phyloP scores from a whole-genome alignment of 35 echinoderm and acorn worm species.

The Apostichopus japonicus region DNA sequence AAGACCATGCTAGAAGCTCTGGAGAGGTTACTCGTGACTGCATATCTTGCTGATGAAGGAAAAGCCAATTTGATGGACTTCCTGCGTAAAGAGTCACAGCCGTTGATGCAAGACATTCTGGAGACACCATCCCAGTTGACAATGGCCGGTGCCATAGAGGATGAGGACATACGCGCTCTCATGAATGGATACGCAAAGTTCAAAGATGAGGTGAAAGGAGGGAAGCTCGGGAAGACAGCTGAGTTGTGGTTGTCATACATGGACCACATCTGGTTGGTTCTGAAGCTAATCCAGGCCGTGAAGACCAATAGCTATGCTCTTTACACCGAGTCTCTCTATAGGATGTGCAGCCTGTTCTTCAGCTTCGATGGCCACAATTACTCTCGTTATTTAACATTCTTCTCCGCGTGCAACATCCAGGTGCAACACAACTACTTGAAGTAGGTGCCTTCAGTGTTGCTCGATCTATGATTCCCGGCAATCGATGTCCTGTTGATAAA shows the following conservation, averaged over 20 bases:
- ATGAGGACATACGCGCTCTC: not conserved
- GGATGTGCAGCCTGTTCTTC: constrained; percentile 77
- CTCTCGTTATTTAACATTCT: constrained; percentile 61
- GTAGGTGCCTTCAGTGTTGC: constrained; percentile 69
- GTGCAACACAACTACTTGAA: constrained; percentile 50
- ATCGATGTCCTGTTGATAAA: constrained; percentile 76
- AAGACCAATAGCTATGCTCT: constrained; percentile 72
- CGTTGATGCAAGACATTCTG: not conserved
- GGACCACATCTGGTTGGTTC: constrained; percentile 58
- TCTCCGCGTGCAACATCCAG: constrained; percentile 62
- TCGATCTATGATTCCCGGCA: constrained; percentile 69
- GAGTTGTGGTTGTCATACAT: constrained; percentile 74
- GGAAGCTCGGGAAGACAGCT: constrained; percentile 65
- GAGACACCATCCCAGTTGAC: not conserved
- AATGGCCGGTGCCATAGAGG: not conserved
- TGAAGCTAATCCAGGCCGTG: constrained; percentile 64
- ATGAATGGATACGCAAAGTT: not conserved
- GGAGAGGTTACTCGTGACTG: constrained; percentile 54
- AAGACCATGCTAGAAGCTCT: constrained; percentile 60
- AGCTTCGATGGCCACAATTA: constrained; percentile 69
- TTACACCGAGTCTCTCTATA: constrained; percentile 40
- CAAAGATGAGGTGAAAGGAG: constrained; percentile 50
- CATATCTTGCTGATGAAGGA: not conserved
- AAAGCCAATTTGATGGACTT: not conserved
- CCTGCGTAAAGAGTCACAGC: not conserved